Base-by-base conservation (phyloP, 2,888 invertebrate genomes). In the Panopea generosa region DNA sequence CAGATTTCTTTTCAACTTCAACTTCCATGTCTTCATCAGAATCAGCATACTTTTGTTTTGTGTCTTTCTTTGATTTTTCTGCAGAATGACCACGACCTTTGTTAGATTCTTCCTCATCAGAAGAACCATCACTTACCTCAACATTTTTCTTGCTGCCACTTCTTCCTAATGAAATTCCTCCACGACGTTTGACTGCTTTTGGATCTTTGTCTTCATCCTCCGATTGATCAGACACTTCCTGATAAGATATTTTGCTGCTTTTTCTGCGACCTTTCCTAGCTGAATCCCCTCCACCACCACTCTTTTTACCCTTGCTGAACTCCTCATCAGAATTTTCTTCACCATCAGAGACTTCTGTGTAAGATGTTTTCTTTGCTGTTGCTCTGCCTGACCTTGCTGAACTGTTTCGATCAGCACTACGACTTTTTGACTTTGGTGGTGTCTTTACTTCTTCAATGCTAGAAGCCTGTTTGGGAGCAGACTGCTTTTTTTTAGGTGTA, bases 331-430 rank as follows among this genome's bases (percentile, higher is more conserved):
- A 33, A 33, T 16, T 20, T 38, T 38, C 40, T 20, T 7, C 26
- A n/a, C 49, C 66, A 33, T 74, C 74, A 59, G 68, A 68, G 2
- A 26, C 59, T 33, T 50, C 63, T 20, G 26, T 50, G 16, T 52
- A 14, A 11, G 33, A 26, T 6, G 20, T 47, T 57, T 33, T 40
- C 52, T 27, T 52, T n/a, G 26, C 50, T 38, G 26, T 59, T 33
- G n/a, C 26, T 38, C 33, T 33, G 4, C 33, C 33, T 52, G 22
- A 22, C 18, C 16, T 52, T 27, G 24, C 14, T 53, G n/a, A 16
- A 55, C 43, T 18, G 7, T 53, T 62, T 16, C 26, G 1, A 20
- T 53, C 33, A n/a, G 18, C 40, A 20, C 47, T 55, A 33, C 56
- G 45, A 33, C 70, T 20, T 16, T 66, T 22, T 52, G 56, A 49